Conservation (phyloP, 2,797 vertebrate species). For the Alca torda region DNA sequence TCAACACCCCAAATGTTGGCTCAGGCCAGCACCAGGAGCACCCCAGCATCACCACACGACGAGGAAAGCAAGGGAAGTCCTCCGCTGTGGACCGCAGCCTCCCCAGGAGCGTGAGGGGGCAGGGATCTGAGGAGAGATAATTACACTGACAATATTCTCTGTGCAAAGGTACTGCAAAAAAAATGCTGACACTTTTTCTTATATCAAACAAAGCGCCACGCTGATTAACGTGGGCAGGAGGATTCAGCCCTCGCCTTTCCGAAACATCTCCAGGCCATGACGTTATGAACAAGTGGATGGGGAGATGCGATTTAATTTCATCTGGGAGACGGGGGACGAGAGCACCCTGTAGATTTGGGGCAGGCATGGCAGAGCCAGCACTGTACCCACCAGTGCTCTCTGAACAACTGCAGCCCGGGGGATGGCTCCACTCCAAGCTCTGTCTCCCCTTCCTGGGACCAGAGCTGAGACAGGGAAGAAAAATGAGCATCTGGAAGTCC, state of each 20-base stretch:
- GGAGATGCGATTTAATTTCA: accelerated
- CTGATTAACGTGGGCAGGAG: neutral
- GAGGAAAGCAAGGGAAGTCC: neutral
- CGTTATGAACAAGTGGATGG: neutral
- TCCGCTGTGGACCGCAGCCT: neutral
- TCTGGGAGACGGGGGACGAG: neutral
- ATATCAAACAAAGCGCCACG: accelerated
- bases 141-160: neutral
- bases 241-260: neutral
- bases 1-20: neutral
- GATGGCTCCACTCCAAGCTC: neutral
- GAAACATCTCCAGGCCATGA: neutral
- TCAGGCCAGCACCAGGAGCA: neutral
- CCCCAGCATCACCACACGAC: neutral
- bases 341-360: neutral
- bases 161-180: neutral
- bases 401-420: neutral
- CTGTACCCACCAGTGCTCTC: neutral
- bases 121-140: neutral
- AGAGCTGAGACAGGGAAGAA: neutral
- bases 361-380: neutral
- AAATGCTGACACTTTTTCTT: neutral
- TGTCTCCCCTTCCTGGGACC: neutral
- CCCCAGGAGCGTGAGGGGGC: neutral
- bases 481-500: constrained; percentile 55